phyloP scores from a whole-genome alignment of 2,797 vertebrate species.

The Betta splendens region DNA sequence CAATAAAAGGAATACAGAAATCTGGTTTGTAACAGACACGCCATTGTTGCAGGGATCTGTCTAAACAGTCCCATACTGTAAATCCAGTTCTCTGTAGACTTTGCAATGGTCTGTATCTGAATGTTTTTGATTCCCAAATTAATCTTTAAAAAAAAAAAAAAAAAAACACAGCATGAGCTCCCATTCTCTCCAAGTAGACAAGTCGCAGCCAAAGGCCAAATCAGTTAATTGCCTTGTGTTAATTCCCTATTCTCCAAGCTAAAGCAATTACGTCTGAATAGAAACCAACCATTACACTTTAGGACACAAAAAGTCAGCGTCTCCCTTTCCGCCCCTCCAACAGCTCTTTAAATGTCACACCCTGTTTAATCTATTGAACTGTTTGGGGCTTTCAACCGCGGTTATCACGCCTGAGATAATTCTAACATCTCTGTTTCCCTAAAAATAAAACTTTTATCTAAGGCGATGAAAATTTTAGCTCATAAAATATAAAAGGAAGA shows the following conservation, averaged over 20 bases:
- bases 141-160: constrained; percentile 63
- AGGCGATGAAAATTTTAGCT: neutral
- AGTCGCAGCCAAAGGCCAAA: constrained; percentile 79
- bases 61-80: too few relatives aligned
- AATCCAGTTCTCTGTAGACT: too few relatives aligned
- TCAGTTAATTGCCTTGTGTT: constrained; percentile 76
- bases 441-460: constrained; percentile 18
- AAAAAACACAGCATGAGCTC: constrained; percentile 65
- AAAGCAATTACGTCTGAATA: constrained; percentile 80
- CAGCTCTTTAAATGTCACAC: constrained; percentile 52
- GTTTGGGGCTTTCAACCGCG: constrained; percentile 23
- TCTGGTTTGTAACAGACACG: too few relatives aligned
- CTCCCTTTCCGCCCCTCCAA: constrained; percentile 18
- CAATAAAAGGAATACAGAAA: neutral
- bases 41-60: too few relatives aligned
- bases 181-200: constrained; percentile 62
- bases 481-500: constrained; percentile 25
- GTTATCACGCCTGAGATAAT: constrained; percentile 14
- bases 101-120: constrained; percentile 39
- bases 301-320: constrained; percentile 53
- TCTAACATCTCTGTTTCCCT: constrained; percentile 10
- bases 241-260: constrained; percentile 74
- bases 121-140: constrained; percentile 62
- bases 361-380: constrained; percentile 43
- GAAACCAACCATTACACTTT: constrained; percentile 70